Evolutionary conservation across 2,888 invertebrate genomes (phyloP), one percentile per base, ranked within the genome.

Genomic region (Seladonia tumulorum): DNA sequence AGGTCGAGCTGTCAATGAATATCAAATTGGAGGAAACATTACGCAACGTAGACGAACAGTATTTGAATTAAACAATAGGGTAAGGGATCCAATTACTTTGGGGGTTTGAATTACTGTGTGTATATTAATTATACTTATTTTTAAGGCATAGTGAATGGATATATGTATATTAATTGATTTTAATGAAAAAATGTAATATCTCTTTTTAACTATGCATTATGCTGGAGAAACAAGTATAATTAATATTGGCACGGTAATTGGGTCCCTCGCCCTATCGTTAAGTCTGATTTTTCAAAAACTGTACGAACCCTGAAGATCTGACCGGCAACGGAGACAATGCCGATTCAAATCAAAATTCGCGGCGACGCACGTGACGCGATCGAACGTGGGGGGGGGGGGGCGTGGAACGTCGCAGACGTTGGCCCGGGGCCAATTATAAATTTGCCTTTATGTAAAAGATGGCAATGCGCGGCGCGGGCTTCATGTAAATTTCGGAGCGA

Each of bases 391-490:
- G 35, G 35, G 2, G 35, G 35, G 35, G 35, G 35, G 35, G 14
- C 42, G n/a, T 14, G 42, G 39, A 49, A 76, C 75, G 86, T 88
- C 29, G 83, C 79, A 80, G 83, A 88, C 74, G 82, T 77, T 89
- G 89, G 89, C 87, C 18, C 75, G 66, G n/a, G 18, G 88, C 89
- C 89, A 89, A 89, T 89, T 89, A 89, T 85, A 87, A 88, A 87
- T 88, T 88, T 81, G 71, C 86, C 88, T 81, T 87, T 87, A 88
- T 88, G 83, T 81, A 82, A 82, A 84, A 77, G 83, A 83, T 68
- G 82, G 53, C 14, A 57, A 42, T n/a, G 76, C 76, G 68, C 71
- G 81, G 53, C 76, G 68, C 71, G 81, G 53, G 85, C 84, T 57
- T 86, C 82, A 86, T 88, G 88, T 76, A 88, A 88, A 86, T 88